Evolutionary conservation across 2,797 vertebrate species (phyloP).

Genomic region (Bufotes viridis): DNA sequence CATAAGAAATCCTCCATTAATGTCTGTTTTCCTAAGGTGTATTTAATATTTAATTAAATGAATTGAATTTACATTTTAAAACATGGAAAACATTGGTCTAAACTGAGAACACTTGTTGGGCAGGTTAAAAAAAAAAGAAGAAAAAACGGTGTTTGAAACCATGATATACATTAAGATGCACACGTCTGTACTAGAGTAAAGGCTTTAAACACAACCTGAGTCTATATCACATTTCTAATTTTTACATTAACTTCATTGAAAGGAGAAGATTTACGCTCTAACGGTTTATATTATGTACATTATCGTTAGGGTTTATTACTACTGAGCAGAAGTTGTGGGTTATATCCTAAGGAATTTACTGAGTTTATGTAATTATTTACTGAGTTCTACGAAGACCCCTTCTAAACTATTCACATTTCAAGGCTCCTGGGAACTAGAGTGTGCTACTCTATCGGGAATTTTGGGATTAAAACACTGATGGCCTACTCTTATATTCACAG

Average conservation of each 20-base stretch:
- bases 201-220: constrained; percentile 7
- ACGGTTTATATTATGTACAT: neutral
- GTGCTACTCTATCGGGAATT: neutral
- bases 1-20: neutral
- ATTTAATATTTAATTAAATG: too few species aligned
- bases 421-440: neutral
- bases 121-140: neutral
- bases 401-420: neutral
- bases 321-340: neutral
- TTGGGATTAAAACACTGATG: neutral
- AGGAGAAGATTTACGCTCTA: neutral
- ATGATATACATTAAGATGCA: neutral
- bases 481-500: neutral
- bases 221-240: constrained; percentile 5
- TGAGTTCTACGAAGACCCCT: neutral
- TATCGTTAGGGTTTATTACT: neutral
- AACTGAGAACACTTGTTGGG: neutral
- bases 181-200: neutral
- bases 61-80: neutral
- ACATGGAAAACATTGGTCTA: neutral
- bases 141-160: neutral
- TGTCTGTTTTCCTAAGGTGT: neutral
- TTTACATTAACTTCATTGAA: neutral
- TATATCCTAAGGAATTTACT: neutral
- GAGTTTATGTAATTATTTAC: too few species aligned